Conservation (phyloP, 2,888 invertebrate genomes). For the Lagria hirta region DNA sequence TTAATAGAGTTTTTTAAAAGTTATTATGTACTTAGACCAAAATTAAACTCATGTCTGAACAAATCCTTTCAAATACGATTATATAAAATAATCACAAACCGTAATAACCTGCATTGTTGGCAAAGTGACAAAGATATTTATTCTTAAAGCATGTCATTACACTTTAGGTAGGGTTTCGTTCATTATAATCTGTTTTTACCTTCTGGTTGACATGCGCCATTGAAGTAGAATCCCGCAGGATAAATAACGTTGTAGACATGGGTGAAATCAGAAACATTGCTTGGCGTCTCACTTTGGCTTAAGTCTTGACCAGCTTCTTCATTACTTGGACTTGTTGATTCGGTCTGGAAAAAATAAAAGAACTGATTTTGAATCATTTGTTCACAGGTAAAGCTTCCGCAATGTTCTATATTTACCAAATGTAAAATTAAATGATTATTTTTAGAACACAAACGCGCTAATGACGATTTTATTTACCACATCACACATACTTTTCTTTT, state of each 20-base stretch:
- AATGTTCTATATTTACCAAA: not conserved
- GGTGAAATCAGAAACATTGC: slow-evolving; percentile 39
- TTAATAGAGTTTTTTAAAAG: too few relatives aligned
- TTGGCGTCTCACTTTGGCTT: slow-evolving; percentile 44
- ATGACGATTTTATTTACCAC: slow-evolving; percentile 4
- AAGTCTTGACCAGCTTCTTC: slow-evolving; percentile 50
- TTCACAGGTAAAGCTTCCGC: not conserved
- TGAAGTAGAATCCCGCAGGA: slow-evolving; percentile 47
- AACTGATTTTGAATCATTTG: not conserved
- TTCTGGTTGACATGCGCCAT: slow-evolving; percentile 38
- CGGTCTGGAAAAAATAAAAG: slow-evolving; percentile 47
- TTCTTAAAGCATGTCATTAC: too few relatives aligned
- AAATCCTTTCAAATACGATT: too few relatives aligned
- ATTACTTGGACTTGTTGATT: slow-evolving; percentile 52
- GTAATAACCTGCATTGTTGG: too few relatives aligned
- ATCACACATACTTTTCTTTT: too few relatives aligned
- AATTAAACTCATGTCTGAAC: too few relatives aligned
- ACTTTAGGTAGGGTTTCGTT: too few relatives aligned
- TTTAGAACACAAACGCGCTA: slow-evolving; percentile 1
- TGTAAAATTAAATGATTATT: slow-evolving; percentile 2
- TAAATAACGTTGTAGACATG: slow-evolving; percentile 37
- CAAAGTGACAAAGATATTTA: too few relatives aligned
- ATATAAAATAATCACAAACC: too few relatives aligned
- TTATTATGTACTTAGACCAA: too few relatives aligned
- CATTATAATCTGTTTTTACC: slow-evolving; percentile 43